Conservation (phyloP, 1,140 invertebrate species). For the Mycetomoellerius zeteki region DNA sequence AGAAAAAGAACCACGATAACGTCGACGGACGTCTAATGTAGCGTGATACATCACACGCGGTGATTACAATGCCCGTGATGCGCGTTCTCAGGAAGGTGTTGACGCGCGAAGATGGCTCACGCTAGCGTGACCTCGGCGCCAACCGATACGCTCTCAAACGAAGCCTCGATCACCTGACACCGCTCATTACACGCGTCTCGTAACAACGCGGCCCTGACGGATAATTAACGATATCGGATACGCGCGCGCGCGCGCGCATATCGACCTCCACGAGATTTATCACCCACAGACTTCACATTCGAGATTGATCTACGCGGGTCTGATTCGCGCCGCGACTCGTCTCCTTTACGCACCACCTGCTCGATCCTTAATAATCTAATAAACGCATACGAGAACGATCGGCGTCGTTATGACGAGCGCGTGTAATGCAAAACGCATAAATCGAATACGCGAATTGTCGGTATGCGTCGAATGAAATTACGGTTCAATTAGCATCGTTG, state of each 20-base stretch:
- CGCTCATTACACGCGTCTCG: slow-evolving; percentile 72
- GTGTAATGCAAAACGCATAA: slow-evolving; percentile 25
- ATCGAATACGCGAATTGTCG: slow-evolving; percentile 42
- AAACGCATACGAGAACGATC: slow-evolving; percentile 26
- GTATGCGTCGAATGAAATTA: slow-evolving; percentile 62
- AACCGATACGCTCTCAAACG: slow-evolving; percentile 75
- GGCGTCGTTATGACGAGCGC: neutral
- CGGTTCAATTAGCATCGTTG: slow-evolving; percentile 67
- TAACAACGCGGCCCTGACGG: slow-evolving; percentile 62
- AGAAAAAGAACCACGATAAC: slow-evolving; percentile 27
- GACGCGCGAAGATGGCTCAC: slow-evolving; percentile 65
- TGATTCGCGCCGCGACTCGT: slow-evolving; percentile 32
- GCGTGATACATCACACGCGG: slow-evolving; percentile 54
- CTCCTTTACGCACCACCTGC: slow-evolving; percentile 23
- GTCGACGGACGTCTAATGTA: slow-evolving; percentile 65
- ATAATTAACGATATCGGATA: slow-evolving; percentile 76
- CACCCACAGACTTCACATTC: slow-evolving; percentile 16
- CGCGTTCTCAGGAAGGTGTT: slow-evolving; percentile 64
- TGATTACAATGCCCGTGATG: slow-evolving; percentile 64
- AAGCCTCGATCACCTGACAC: slow-evolving; percentile 77
- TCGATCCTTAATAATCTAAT: slow-evolving; percentile 46
- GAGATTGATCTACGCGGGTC: slow-evolving; percentile 35
- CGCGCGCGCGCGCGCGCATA: slow-evolving; percentile 1
- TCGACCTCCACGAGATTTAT: slow-evolving; percentile 39
- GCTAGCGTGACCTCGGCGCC: slow-evolving; percentile 63